Evolutionary conservation across 1,140 invertebrate genomes (phyloP).

Genomic region (Drosophila auraria): DNA sequence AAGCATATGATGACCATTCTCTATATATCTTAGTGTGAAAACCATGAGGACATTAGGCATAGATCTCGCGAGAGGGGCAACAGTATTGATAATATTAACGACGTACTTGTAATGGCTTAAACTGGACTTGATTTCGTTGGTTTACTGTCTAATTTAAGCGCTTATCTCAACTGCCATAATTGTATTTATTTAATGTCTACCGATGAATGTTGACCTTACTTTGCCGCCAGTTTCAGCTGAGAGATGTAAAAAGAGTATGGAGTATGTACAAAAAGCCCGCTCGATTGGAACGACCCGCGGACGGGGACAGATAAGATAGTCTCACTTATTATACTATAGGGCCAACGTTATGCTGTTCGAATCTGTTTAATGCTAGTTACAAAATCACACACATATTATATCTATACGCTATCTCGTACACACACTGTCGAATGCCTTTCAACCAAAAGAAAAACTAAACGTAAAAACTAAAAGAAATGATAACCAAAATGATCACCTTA

Average conservation of each 20-base stretch:
- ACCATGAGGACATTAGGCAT: slow-evolving; percentile 24
- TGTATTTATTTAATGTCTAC: slow-evolving; percentile 61
- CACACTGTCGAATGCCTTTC: slow-evolving; percentile 78
- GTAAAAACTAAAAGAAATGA: slow-evolving; percentile 25
- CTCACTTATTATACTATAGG: slow-evolving; percentile 38
- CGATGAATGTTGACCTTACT: slow-evolving; percentile 49
- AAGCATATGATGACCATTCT: slow-evolving; percentile 70
- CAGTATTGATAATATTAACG: slow-evolving; percentile 67
- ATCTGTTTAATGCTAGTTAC: slow-evolving; percentile 67
- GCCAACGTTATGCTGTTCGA: slow-evolving; percentile 63
- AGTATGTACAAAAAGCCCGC: slow-evolving; percentile 53
- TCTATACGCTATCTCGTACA: slow-evolving; percentile 52
- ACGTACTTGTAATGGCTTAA: slow-evolving; percentile 17
- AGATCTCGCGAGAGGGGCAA: slow-evolving; percentile 30
- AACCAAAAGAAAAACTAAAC: slow-evolving; percentile 11
- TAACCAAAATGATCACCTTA: slow-evolving; percentile 56
- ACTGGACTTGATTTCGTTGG: slow-evolving; percentile 20
- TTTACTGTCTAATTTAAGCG: slow-evolving; percentile 63
- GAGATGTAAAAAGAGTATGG: slow-evolving; percentile 41
- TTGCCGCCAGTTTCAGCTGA: slow-evolving; percentile 37
- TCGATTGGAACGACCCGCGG: slow-evolving; percentile 14
- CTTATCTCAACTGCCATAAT: slow-evolving; percentile 74
- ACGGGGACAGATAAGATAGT: not conserved
- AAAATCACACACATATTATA: slow-evolving; percentile 40
- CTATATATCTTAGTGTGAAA: slow-evolving; percentile 34